Percentiles rank a stretch among this genome's conserved stretches.
These are phyloP conservation scores for Papio anubis DNA, from an alignment of 2,113 vertebrate species.

Conservation along the genomic window DNA sequence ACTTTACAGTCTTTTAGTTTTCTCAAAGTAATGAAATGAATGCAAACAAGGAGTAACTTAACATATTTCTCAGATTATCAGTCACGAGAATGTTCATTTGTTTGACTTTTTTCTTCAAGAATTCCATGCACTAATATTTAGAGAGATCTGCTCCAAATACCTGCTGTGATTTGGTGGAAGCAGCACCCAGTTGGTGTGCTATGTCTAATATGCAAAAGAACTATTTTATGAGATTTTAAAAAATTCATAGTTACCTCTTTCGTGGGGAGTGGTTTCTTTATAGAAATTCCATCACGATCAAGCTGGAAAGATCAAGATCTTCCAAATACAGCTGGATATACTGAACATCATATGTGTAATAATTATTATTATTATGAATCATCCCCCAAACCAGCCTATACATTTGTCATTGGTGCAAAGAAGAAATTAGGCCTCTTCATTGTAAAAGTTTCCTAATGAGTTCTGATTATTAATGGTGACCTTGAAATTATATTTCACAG, in stretches of 20 bases:
- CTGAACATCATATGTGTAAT: neutral
- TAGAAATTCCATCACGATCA: slow-evolving; percentile 6
- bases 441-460: neutral
- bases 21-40: neutral
- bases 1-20: neutral
- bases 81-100: neutral
- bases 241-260: neutral
- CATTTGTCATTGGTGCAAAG: neutral
- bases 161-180: neutral
- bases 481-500: slow-evolving; percentile 20
- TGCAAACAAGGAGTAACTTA: neutral
- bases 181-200: neutral
- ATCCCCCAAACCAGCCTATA: neutral
- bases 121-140: neutral
- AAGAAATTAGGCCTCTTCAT: neutral
- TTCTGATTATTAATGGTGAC: slow-evolving; percentile 42
- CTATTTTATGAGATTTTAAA: neutral
- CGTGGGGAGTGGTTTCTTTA: neutral
- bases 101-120: neutral
- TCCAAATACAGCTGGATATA: neutral
- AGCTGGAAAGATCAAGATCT: neutral
- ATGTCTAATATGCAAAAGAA: neutral
- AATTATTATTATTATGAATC: neutral
- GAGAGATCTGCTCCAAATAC: neutral
- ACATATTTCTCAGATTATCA: neutral